phyloP scores from a whole-genome alignment of 2,797 vertebrate species.

The Tragopan temminckii region DNA sequence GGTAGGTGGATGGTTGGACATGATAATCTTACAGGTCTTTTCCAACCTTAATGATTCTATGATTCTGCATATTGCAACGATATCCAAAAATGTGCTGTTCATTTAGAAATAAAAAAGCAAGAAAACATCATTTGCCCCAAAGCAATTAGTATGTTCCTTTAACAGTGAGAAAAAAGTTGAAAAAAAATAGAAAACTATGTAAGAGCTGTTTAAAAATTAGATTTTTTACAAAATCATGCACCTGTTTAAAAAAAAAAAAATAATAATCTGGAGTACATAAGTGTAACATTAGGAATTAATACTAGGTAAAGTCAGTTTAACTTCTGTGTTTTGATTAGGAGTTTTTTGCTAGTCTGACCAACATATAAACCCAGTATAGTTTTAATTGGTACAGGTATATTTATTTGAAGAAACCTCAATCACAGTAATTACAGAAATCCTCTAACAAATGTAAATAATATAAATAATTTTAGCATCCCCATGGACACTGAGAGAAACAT shows the following conservation, averaged over 20 bases:
- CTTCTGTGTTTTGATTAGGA: constrained; percentile 73
- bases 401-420: constrained; percentile 74
- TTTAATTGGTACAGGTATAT: constrained; percentile 69
- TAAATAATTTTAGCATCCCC: constrained; percentile 71
- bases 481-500: constrained; percentile 56
- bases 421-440: constrained; percentile 75
- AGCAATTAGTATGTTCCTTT: not conserved
- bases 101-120: constrained; percentile 11
- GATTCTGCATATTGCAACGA: not conserved
- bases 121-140: not conserved
- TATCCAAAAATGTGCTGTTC: not conserved
- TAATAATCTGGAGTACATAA: constrained; percentile 38
- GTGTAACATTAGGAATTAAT: constrained; percentile 62
- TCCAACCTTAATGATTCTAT: too few species aligned
- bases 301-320: constrained; percentile 60
- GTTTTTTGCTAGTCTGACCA: constrained; percentile 71
- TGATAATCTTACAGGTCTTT: too few species aligned
- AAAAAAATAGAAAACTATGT: not conserved
- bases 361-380: constrained; percentile 55
- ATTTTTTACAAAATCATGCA: constrained; percentile 47
- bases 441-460: constrained; percentile 77
- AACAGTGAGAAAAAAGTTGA: not conserved
- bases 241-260: constrained; percentile 47
- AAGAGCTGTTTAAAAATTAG: not conserved
- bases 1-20: too few species aligned